A percentile compares a stretch with the other conserved stretches of the same genome.
Conservation (phyloP, 2,888 invertebrate genomes). For the Nysson spinosus region DNA sequence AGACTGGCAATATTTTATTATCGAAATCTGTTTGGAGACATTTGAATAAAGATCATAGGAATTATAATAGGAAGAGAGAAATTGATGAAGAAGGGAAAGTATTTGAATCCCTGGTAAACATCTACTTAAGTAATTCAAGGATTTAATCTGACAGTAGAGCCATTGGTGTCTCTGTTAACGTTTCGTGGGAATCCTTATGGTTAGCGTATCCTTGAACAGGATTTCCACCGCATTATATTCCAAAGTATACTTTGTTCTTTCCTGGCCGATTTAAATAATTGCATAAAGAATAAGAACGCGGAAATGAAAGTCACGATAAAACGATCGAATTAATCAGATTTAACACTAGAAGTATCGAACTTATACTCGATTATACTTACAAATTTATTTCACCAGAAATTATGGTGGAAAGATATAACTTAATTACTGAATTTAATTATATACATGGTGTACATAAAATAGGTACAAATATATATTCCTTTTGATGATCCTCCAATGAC, state of each 20-base stretch:
- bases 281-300: conserved; percentile 5
- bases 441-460: no score
- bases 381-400: no score
- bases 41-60: not conserved
- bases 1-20: no score
- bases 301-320: not conserved
- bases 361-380: no score
- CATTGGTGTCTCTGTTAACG: not conserved
- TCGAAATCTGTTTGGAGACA: no score
- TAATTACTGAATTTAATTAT: no score
- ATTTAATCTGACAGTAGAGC: not conserved
- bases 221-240: conserved; percentile 16
- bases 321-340: no score
- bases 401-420: no score
- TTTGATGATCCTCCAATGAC: no score
- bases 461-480: no score
- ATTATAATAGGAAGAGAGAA: not conserved
- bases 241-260: not conserved
- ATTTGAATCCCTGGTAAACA: not conserved
- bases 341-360: no score
- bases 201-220: not conserved
- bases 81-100: not conserved
- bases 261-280: conserved; percentile 8
- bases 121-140: conserved; percentile 1
- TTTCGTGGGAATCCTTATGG: not conserved